Base-by-base conservation (phyloP, 2,888 invertebrate genomes). In the Monopis laevigella region DNA sequence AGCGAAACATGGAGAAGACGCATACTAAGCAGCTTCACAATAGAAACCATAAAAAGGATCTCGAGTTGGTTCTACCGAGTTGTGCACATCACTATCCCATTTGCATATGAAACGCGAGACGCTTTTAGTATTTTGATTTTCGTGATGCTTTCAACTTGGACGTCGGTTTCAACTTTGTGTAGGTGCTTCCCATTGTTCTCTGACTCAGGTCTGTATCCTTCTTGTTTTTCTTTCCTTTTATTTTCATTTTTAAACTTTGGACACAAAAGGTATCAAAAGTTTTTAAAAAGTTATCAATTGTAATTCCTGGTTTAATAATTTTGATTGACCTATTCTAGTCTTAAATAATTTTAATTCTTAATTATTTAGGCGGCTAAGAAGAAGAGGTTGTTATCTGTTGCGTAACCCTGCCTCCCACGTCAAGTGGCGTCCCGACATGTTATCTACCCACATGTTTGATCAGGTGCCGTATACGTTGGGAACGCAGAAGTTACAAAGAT, bases 371-470 rank as follows among this genome's bases (percentile, higher is more conserved):
- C 6, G 6, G 24, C 24, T 24, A 10, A 10, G 24, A 36, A 21
- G 36, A 36, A 36, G 36, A 36, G 21, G 36, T 13, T 19, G 36
- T 36, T 36, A 36, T 36, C 36, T 36, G 36, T 36, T 36, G 13
- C 36, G 36, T 21, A 36, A 34, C 16, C 11, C 34, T 21, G 36
- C 21, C 17, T 36, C 45, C 30, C 64, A 67, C 69, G 74, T 75
- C 75, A 77, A 77, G 80, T 78, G 42, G 40, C 40, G 77, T 64
- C 56, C 62, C 51, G 58, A 65, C 16, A 30, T 30, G 40, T 74
- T 78, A 77, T 78, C 78, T 62, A 53, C 61, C 65, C 68, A 63
- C 60, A 63, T 80, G 70, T 80, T 80, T 80, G 70, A 74, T 75
- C 78, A 78, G 80, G 78, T 80, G 80, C 62, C 58, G 53, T 53